Base-by-base conservation (phyloP, 2,888 invertebrate genomes). In the Thymelicus sylvestris region DNA sequence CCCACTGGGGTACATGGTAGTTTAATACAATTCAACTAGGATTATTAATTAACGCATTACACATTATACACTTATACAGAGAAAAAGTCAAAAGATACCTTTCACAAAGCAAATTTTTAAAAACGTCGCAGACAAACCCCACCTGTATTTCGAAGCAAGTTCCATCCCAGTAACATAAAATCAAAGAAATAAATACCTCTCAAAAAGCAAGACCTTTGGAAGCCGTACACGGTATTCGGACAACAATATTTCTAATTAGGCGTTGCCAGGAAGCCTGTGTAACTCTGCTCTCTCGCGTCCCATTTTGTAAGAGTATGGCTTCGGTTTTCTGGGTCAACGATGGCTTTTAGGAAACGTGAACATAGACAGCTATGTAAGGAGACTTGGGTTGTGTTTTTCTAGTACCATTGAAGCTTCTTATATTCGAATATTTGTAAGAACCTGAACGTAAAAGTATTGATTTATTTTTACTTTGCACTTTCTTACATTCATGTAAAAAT, bases 261-360 rank as follows among this genome's bases (percentile, higher is more conserved):
- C 68, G 57, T 6, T 39, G 19, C 47, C 63, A 69, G 69, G 69
- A 69, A 64, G 57, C 63, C 63, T 24, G 63, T 38, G 57, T 63
- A 69, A 48, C 69, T 59, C 41, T 47, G 64, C 69, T 64, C 68
- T 64, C 59, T 47, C 19, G 59, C 69, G 70, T 61, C 66, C 70
- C 39, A 71, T 66, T 71, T 71, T 66, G 57, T 48, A 62, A 71
- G 31, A 57, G 71, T 71, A 71, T 24, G 66, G 71, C 71, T 62
- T 71, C 44, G 44, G 72, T 73, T 75, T 78, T 78, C 76, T 78
- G 75, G 78, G 78, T 79, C 78, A 79, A 78, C 76, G 74, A 71
- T 72, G 75, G 77, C 75, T 74, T 72, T 74, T 72, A 75, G 74
- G 74, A 74, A 70, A 74, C 77, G 76, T 76, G 77, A 60, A 48